phyloP scores from a whole-genome alignment of 2,888 invertebrate species.

The Plagodis dolabraria region DNA sequence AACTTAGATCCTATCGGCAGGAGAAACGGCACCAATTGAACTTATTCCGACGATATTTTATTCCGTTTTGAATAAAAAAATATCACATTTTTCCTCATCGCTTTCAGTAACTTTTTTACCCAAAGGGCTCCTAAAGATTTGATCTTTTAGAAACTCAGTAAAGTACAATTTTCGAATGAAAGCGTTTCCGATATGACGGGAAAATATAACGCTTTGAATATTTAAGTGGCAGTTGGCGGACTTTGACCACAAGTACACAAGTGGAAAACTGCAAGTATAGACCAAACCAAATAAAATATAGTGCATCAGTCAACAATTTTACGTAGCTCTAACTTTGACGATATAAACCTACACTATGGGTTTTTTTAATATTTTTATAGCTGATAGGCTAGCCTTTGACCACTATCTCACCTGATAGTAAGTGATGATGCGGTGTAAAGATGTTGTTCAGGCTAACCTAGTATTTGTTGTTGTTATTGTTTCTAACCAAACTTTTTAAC shows the following conservation, averaged over 20 bases:
- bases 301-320: conserved; percentile 31
- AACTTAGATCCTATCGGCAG: conserved; percentile 66
- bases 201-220: conserved; percentile 37
- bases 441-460: no score
- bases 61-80: conserved; percentile 49
- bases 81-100: conserved; percentile 50
- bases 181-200: conserved; percentile 35
- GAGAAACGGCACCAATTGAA: conserved; percentile 42
- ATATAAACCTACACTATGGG: conserved; percentile 10
- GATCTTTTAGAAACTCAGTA: conserved; percentile 31
- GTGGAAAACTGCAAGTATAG: conserved; percentile 42
- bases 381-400: no score
- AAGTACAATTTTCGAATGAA: conserved; percentile 29
- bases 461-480: no score
- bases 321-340: conserved; percentile 28
- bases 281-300: conserved; percentile 50
- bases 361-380: no score
- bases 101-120: conserved; percentile 49
- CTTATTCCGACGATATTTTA: conserved; percentile 45
- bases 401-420: no score
- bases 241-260: conserved; percentile 33
- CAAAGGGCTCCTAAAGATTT: conserved; percentile 30
- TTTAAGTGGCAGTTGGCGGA: conserved; percentile 36
- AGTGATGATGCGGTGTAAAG: no score
- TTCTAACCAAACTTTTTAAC: conserved; percentile 11